Conservation (phyloP, 2,797 vertebrate genomes). For the Etheostoma nigrum region DNA sequence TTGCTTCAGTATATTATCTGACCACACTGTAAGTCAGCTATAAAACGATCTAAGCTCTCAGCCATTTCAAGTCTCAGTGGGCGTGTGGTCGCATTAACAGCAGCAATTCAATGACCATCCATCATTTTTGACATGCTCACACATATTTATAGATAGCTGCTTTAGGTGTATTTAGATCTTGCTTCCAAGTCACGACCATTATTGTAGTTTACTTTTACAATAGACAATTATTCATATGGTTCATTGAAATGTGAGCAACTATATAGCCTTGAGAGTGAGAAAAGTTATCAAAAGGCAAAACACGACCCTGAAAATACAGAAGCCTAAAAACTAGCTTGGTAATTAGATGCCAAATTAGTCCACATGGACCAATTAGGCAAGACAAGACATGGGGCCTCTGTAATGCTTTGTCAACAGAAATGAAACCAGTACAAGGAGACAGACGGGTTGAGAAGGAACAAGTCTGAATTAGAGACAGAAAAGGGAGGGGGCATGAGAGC, state of each 20-base stretch:
- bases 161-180: conserved; percentile 27
- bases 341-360: conserved; percentile 89
- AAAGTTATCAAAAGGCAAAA: conserved; percentile 82
- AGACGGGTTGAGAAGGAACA: conserved; percentile 75
- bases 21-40: not conserved
- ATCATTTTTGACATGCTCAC: conserved; percentile 2
- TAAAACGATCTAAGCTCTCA: conserved; percentile 12
- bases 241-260: conserved; percentile 69
- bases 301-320: conserved; percentile 84
- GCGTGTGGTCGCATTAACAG: not conserved
- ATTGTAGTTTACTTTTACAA: conserved; percentile 47
- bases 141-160: conserved; percentile 19
- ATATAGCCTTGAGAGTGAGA: conserved; percentile 77
- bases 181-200: conserved; percentile 51
- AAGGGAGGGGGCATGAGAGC: conserved; percentile 65
- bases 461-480: conserved; percentile 75
- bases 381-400: conserved; percentile 82
- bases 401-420: conserved; percentile 88
- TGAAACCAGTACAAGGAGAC: conserved; percentile 82
- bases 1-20: not conserved
- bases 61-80: not conserved
- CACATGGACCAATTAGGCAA: conserved; percentile 89
- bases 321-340: conserved; percentile 74
- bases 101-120: conserved; percentile 5
- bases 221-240: conserved; percentile 69